Evolutionary conservation across 2,797 vertebrate genomes (phyloP), one percentile per base, ranked within the genome.

Genomic region (Xiphophorus birchmanni): DNA sequence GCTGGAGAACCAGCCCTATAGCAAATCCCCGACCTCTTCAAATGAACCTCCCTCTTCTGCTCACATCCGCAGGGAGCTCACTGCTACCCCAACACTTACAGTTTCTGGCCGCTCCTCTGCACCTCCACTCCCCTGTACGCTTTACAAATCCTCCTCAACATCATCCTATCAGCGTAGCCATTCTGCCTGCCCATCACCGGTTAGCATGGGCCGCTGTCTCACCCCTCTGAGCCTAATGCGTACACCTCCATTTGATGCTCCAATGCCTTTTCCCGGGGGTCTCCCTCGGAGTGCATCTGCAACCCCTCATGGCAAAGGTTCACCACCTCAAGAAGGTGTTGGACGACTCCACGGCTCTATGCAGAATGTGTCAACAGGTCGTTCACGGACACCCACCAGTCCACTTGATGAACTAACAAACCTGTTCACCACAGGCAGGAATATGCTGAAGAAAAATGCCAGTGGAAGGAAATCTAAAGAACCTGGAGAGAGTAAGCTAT

Each of bases 171-270:
- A 98, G 84, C 97, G 98, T 84, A 99, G 97, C 91, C 98, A 99
- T 90, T 99, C 99, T 2, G 96, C 97, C 77, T 99, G 98, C 73
- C 98, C 99, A 0, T 99, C 98, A 17, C 99, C 99, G 0, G 98
- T 99, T 79, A 98, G 97, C 95, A 98, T 99, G 97, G 98, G 98
- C 80, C 96, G 98, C 89, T 97, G 98, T 88, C 97, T 99, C 89
- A 99, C 98, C 0, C 98, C 98, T 2, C 95, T 99, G 90, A 99
- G 99, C 95, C 97, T 99, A 95, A 99, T 99, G 96, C 96, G 98
- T 84, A 97, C 97, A 32, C 97, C 98, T 79, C 97, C 98, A 74
- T 99, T 99, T 80, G 99, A 99, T 29, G 95, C 97, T 11, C 93
- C 94, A 0, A 92, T 94, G 82, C 95, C 94, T 6, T 96, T 96